Conservation (phyloP, 2,113 vertebrate genomes). For the Silurus asotus region DNA sequence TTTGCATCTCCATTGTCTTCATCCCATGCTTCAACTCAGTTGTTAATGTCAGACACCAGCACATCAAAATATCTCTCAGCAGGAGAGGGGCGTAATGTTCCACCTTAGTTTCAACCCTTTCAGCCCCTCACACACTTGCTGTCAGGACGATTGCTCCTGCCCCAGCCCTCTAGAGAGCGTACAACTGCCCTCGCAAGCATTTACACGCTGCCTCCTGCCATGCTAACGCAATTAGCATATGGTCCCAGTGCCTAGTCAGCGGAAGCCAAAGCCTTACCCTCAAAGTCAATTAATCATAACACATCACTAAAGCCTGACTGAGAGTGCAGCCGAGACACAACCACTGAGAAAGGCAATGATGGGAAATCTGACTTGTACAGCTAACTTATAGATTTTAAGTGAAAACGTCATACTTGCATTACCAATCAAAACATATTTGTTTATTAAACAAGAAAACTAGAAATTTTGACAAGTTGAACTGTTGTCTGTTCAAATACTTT, state of each 20-base stretch:
- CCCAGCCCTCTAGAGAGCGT: conserved; percentile 38
- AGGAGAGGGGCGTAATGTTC: conserved; percentile 50
- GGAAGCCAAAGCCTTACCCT: conserved; percentile 65
- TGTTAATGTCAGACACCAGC: conserved; percentile 38
- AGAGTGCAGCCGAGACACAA: conserved; percentile 25
- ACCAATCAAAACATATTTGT: neutral
- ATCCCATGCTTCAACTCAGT: conserved; percentile 16
- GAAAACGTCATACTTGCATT: neutral
- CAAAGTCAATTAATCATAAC: conserved; percentile 70
- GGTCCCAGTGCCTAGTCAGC: conserved; percentile 64
- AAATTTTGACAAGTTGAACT: neutral
- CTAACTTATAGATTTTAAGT: neutral
- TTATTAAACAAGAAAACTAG: neutral
- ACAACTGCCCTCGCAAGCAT: conserved; percentile 49
- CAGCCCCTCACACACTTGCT: conserved; percentile 28
- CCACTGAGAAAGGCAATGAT: neutral
- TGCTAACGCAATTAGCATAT: conserved; percentile 70
- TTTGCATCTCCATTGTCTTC: conserved; percentile 21
- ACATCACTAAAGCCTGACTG: conserved; percentile 35
- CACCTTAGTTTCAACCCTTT: conserved; percentile 45
- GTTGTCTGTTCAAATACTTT: neutral
- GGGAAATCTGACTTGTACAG: neutral
- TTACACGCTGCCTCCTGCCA: conserved; percentile 59
- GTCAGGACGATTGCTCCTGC: conserved; percentile 35
- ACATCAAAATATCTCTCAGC: conserved; percentile 46